Conservation (phyloP, 1,140 invertebrate species). For the Microvelia longipes region DNA sequence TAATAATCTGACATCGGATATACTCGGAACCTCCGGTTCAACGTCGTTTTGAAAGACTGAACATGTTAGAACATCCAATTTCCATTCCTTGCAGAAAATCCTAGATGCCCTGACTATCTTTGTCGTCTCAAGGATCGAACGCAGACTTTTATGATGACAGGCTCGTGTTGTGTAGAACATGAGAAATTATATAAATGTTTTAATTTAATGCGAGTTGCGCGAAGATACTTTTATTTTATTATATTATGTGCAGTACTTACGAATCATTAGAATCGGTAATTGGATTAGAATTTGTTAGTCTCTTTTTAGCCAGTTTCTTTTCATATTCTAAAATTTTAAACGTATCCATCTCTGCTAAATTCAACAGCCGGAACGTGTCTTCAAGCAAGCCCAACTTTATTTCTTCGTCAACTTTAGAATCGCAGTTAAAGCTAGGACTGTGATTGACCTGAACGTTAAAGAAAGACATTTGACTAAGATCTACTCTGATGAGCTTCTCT, state of each 20-base stretch:
- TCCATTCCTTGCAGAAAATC: too few species aligned
- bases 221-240: background rate
- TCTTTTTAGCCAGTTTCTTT: constrained; percentile 43
- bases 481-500: background rate
- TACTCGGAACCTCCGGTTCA: too few species aligned
- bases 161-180: background rate
- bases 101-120: too few species aligned
- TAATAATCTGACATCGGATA: too few species aligned
- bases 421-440: constrained; percentile 79
- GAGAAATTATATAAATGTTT: background rate
- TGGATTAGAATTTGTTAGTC: constrained; percentile 29
- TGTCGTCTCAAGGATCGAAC: background rate
- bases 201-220: background rate
- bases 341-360: constrained; percentile 63
- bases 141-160: background rate
- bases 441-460: constrained; percentile 52
- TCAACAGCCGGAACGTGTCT: constrained; percentile 69
- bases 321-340: constrained; percentile 55
- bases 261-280: constrained; percentile 2
- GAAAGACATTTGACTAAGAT: background rate
- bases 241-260: background rate
- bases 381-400: constrained; percentile 66
- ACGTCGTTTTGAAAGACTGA: too few species aligned
- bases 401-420: constrained; percentile 63
- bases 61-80: too few species aligned